Evolutionary conservation across 92 coral and sea anemone genomes (phyloP).

Genomic region (Zoanthus sansibaricus): DNA sequence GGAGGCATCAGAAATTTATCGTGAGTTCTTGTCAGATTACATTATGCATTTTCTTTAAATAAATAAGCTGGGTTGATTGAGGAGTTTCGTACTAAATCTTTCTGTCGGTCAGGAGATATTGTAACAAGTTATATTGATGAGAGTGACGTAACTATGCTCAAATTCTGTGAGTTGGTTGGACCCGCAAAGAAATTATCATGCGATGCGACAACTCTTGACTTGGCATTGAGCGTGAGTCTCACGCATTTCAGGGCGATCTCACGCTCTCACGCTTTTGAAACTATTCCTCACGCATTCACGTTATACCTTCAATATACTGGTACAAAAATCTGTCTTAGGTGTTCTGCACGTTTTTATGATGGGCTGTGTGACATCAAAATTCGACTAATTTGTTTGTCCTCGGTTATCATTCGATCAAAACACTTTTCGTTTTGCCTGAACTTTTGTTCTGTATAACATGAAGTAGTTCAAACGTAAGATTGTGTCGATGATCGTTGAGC

Average conservation of each 20-base stretch:
- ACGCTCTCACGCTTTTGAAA: neutral
- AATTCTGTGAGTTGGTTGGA: slow-evolving; percentile 16
- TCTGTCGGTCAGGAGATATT: too few relatives aligned
- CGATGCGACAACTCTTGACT: neutral
- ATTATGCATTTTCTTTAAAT: too few relatives aligned
- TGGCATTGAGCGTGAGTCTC: neutral
- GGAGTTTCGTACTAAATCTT: too few relatives aligned
- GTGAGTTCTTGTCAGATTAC: too few relatives aligned
- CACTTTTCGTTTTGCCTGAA: neutral
- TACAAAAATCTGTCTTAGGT: neutral
- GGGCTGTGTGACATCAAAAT: neutral
- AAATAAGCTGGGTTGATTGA: too few relatives aligned
- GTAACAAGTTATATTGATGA: neutral
- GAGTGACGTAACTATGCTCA: neutral
- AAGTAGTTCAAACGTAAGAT: neutral
- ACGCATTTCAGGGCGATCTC: neutral
- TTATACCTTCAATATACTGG: neutral
- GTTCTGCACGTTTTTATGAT: neutral
- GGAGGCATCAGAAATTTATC: too few relatives aligned
- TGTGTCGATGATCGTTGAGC: slow-evolving; percentile 14
- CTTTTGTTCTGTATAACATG: neutral
- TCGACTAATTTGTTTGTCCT: neutral
- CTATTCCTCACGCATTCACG: neutral
- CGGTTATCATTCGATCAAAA: neutral
- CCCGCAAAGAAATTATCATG: slow-evolving; percentile 10